These are phyloP conservation scores for Alcedo atthis DNA, from an alignment of 2,797 vertebrate species.

Conservation along the genomic window DNA sequence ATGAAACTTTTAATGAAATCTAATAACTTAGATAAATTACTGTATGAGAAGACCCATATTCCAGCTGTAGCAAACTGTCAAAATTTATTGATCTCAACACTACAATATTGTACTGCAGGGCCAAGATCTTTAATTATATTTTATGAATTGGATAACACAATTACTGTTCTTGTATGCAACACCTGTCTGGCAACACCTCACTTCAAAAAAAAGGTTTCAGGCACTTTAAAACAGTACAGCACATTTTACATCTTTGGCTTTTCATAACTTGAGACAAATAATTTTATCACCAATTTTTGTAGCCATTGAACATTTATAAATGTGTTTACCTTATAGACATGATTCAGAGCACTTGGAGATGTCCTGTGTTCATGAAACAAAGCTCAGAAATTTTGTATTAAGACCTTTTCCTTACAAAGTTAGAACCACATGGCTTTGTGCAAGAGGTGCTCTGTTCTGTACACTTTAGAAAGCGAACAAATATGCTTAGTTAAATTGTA, in stretches of 20 bases:
- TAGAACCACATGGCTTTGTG: neutral
- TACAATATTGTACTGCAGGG: neutral
- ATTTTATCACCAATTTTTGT: neutral
- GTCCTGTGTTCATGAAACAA: neutral
- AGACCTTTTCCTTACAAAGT: neutral
- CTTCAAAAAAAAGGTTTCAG: neutral
- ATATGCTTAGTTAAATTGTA: neutral
- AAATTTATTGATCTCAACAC: neutral
- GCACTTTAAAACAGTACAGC: neutral
- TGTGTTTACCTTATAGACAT: neutral
- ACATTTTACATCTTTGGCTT: neutral
- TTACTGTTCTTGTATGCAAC: constrained; percentile 3
- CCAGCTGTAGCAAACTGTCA: neutral
- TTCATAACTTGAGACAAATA: neutral
- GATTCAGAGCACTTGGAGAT: neutral
- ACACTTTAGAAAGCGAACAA: neutral
- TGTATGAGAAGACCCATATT: constrained; percentile 18
- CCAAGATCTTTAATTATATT: constrained; percentile 2
- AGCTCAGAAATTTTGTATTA: neutral
- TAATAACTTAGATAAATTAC: neutral
- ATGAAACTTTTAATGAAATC: constrained; percentile 8
- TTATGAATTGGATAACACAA: neutral
- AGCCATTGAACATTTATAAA: neutral
- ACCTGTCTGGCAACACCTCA: neutral
- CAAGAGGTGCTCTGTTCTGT: neutral